Percentiles rank a stretch among this genome's conserved stretches.
Evolutionary conservation across 2,888 invertebrate genomes (phyloP).

Genomic region (Phengaris alcon): DNA sequence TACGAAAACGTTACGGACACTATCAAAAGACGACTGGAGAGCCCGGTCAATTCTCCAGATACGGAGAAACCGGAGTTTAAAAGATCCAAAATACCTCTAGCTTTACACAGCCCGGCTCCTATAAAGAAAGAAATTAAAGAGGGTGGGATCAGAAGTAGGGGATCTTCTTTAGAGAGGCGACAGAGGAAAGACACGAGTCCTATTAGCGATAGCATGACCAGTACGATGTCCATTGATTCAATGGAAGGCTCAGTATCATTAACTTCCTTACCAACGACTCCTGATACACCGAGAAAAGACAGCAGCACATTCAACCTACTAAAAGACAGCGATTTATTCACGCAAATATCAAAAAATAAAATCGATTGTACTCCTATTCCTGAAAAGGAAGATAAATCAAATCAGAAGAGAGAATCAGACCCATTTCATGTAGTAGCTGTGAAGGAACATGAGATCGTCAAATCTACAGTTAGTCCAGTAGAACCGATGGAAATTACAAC

Average conservation of each 20-base stretch:
- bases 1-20: conserved; percentile 83
- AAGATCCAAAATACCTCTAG: conserved; percentile 68
- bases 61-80: conserved; percentile 61
- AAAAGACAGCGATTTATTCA: conserved; percentile 84
- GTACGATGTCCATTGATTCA: conserved; percentile 49
- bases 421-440: conserved; percentile 29
- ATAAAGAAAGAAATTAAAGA: conserved; percentile 59
- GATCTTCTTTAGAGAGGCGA: conserved; percentile 53
- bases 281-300: conserved; percentile 67
- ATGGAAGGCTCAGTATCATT: conserved; percentile 44
- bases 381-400: conserved; percentile 22
- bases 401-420: conserved; percentile 35
- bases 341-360: conserved; percentile 81
- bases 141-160: conserved; percentile 53
- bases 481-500: conserved; percentile 66
- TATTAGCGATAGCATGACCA: conserved; percentile 44
- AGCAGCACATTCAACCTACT: conserved; percentile 82
- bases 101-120: conserved; percentile 64
- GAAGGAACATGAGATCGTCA: conserved; percentile 83
- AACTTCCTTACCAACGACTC: conserved; percentile 48
- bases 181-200: conserved; percentile 41
- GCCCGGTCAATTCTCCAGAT: conserved; percentile 66
- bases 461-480: conserved; percentile 77
- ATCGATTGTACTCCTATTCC: conserved; percentile 39
- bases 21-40: conserved; percentile 79